These are phyloP conservation scores for Ovibos moschatus DNA, from an alignment of 2,113 vertebrate genomes.

Conservation along the genomic window DNA sequence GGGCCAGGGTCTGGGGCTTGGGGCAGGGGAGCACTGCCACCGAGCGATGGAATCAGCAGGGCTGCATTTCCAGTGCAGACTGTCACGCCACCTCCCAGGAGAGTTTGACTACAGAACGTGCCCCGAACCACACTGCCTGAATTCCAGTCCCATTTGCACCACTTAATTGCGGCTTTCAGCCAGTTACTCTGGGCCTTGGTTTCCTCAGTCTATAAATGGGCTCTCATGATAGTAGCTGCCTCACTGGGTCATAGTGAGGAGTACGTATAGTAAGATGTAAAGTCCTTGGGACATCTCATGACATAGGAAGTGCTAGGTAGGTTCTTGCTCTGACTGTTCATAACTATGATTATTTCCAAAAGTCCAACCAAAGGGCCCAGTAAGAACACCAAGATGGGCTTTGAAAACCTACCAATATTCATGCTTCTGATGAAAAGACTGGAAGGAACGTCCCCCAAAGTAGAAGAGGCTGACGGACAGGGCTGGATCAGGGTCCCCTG, in stretches of 20 bases:
- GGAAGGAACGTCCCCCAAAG: not conserved
- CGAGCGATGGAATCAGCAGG: not conserved
- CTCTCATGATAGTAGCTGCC: not conserved
- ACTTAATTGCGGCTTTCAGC: not conserved
- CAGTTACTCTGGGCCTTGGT: not conserved
- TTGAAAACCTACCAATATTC: not conserved
- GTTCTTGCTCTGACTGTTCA: not conserved
- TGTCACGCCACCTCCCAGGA: not conserved
- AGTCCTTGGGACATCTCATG: not conserved
- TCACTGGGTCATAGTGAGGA: not conserved
- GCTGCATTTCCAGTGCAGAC: not conserved
- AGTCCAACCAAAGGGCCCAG: not conserved
- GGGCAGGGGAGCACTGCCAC: rapidly evolving
- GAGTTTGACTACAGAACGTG: rapidly evolving
- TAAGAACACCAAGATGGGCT: not conserved
- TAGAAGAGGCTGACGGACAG: not conserved
- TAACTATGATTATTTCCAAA: not conserved
- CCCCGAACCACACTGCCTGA: not conserved
- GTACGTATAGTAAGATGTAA: not conserved
- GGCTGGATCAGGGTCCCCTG: not conserved
- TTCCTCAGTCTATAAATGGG: not conserved
- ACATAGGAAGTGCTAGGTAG: not conserved
- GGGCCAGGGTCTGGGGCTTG: not conserved
- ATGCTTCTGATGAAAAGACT: not conserved
- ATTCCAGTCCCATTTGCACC: not conserved